Conservation (phyloP, 2,797 vertebrate species). For the Knipowitschia caucasica region DNA sequence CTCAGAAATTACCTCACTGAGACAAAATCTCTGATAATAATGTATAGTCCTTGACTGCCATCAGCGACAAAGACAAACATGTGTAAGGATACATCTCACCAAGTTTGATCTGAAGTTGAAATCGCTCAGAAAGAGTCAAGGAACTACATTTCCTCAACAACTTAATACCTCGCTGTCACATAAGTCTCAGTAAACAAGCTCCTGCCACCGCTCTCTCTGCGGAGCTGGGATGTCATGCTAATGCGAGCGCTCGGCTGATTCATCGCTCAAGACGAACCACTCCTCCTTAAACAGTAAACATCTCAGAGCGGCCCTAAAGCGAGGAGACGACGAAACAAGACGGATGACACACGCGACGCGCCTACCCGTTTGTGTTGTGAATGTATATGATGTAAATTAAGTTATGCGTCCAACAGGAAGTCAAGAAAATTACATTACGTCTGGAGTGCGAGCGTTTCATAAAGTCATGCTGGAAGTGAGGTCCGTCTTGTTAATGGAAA, state of each 20-base stretch:
- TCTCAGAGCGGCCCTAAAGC: slow-evolving; percentile 13
- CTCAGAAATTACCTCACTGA: too few species aligned
- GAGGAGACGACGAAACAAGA: slow-evolving; percentile 5
- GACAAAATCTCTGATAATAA: not conserved
- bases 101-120: slow-evolving; percentile 12
- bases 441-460: not conserved
- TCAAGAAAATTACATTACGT: not conserved
- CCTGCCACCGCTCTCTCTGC: slow-evolving; percentile 4
- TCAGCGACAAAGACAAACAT: slow-evolving; percentile 7
- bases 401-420: not conserved
- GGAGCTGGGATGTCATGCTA: slow-evolving; percentile 22
- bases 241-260: slow-evolving; percentile 37
- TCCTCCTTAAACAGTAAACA: slow-evolving; percentile 46
- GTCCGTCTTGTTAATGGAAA: not conserved
- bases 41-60: too few species aligned
- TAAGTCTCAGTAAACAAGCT: slow-evolving; percentile 6
- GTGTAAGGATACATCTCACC: not conserved
- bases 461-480: not conserved
- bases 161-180: slow-evolving; percentile 6
- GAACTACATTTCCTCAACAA: slow-evolving; percentile 3
- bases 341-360: not conserved
- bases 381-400: not conserved
- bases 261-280: slow-evolving; percentile 35
- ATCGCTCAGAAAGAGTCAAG: not conserved
- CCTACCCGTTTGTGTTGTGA: not conserved